These are phyloP conservation scores for Spongia lamella DNA, from an alignment of 37 sponge, comb jelly and placozoan species.

Conservation along the genomic window DNA sequence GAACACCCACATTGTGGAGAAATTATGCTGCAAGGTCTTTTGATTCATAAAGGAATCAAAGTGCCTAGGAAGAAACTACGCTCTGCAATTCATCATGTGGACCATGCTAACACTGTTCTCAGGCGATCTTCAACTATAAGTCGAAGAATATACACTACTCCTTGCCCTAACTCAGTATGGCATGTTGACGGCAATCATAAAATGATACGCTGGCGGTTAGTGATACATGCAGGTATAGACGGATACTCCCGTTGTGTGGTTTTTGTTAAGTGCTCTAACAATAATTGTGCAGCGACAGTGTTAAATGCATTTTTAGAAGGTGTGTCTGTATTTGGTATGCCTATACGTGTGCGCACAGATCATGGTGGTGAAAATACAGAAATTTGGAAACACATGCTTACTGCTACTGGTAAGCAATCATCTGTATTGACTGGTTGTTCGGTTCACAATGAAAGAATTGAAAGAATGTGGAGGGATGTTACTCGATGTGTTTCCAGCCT, in stretches of 20 bases:
- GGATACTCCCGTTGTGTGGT: constrained; percentile 18
- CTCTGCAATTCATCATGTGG: constrained; percentile 48
- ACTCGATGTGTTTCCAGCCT: constrained; percentile 16
- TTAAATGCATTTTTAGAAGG: constrained; percentile 16
- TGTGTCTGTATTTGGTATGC: constrained; percentile 19
- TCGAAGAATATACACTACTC: constrained; percentile 25
- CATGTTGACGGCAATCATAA: constrained; percentile 58
- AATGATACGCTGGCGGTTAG: constrained; percentile 36
- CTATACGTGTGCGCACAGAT: constrained; percentile 20
- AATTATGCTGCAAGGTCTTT: constrained; percentile 12
- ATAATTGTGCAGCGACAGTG: constrained; percentile 37
- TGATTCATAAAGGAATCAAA: background rate
- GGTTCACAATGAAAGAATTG: constrained; percentile 57
- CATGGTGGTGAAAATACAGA: constrained; percentile 44
- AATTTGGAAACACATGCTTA: no score
- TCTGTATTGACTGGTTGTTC: constrained; percentile 45
- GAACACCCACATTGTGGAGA: constrained; percentile 40
- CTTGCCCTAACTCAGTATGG: constrained; percentile 26
- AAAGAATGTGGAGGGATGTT: constrained; percentile 61
- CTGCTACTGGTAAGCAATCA: no score
- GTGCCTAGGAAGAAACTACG: constrained; percentile 23
- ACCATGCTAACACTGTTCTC: constrained; percentile 21
- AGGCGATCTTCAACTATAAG: constrained; percentile 12
- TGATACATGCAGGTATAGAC: no score
- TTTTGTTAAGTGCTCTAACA: constrained; percentile 15